A percentile compares a stretch with the other conserved stretches of the same genome.
Evolutionary conservation across 2,797 vertebrate genomes (phyloP).

Genomic region (Acrossocheilus wenchowensis): DNA sequence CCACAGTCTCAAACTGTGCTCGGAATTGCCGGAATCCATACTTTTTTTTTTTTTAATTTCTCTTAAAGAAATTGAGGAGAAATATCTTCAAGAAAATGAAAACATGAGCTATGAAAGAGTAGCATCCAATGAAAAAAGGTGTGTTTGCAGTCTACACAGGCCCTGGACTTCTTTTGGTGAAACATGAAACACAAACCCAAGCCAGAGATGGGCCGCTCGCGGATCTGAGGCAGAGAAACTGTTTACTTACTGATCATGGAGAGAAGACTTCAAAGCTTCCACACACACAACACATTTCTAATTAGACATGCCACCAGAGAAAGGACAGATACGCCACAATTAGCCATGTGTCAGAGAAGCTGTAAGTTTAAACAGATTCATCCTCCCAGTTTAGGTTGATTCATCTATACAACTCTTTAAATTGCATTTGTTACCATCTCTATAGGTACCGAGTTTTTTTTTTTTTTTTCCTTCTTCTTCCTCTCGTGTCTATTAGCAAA

Average conservation of each 20-base stretch:
- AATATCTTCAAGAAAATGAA: slow-evolving; percentile 1
- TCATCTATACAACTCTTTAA: neutral
- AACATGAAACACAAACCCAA: slow-evolving; percentile 2
- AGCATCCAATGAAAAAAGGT: slow-evolving; percentile 21
- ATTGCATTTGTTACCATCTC: neutral
- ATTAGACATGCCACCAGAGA: slow-evolving; percentile 26
- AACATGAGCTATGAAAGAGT: slow-evolving; percentile 5
- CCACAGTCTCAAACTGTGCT: neutral
- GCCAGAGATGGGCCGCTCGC: neutral
- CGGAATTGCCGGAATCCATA: neutral
- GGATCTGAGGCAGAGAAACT: slow-evolving; percentile 14
- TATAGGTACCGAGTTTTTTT: neutral
- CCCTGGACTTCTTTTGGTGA: slow-evolving; percentile 6
- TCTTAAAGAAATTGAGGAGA: neutral
- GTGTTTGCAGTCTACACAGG: neutral
- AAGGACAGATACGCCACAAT: slow-evolving; percentile 25
- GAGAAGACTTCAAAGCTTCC: slow-evolving; percentile 14
- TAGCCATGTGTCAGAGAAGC: neutral
- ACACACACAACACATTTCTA: slow-evolving; percentile 34
- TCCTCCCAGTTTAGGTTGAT: slow-evolving; percentile 1
- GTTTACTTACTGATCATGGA: slow-evolving; percentile 32
- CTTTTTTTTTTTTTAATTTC: neutral
- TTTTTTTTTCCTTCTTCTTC: neutral
- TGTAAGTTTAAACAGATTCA: slow-evolving; percentile 7
- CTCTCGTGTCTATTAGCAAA: neutral